Evolutionary conservation across 2,888 invertebrate species (phyloP), one percentile per base, ranked within the genome.

Genomic region (Leptogaster cylindrica): DNA sequence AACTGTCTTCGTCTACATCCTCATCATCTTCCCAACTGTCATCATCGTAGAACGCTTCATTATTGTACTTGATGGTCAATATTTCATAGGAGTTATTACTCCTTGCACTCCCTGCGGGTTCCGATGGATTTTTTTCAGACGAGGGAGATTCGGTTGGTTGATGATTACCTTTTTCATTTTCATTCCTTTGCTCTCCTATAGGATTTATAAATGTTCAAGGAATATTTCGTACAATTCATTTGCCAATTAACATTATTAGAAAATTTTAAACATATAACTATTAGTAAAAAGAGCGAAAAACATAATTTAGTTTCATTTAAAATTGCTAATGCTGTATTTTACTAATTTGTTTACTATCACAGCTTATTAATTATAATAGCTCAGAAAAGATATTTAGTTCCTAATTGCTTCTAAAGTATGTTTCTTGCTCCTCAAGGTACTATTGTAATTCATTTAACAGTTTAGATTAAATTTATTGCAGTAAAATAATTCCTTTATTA

Each of bases 81-180:
- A 69, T 69, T 67, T 69, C 67, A 44, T 65, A 69, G 39, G 69
- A 69, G 8, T 64, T 55, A 25, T 69, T 69, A 14, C 51, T 55
- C 50, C 65, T 67, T 23, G 67, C 50, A 25, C 48, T 55, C 8
- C 51, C 51, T 18, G 46, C 58, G 12, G 18, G 39, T 23, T 44
- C 63, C 27, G 31, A 23, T 25, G 20, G 46, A 46, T 23, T 46
- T 46, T 46, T 16, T 64, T 44, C 50, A 33, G 25, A 27, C 8
- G 44, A 20, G 20, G 36, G 23, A 33, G 55, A 55, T n/a, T 12
- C 12, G 20, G 36, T n/a, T 18, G 36, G 33, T 55, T 36, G 55
- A 12, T 55, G 55, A 25, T 20, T 36, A 39, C 36, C 36, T 55
- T 55, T 55, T 36, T 55, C 55, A 36, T 36, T 55, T 55, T 55